Evolutionary conservation across 2,888 invertebrate genomes (phyloP).

Genomic region (Chrysolina haemoptera): DNA sequence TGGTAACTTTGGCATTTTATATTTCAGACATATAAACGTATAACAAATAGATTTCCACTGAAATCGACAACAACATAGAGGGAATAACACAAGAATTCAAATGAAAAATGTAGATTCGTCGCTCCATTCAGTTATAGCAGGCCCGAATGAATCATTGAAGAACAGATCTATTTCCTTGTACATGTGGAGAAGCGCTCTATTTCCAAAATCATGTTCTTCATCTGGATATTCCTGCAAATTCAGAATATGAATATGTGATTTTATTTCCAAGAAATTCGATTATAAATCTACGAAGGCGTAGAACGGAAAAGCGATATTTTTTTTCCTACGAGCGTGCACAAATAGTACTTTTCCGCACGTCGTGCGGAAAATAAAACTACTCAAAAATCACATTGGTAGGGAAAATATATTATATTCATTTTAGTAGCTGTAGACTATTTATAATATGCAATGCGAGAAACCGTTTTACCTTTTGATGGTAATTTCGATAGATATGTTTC

Average conservation of each 20-base stretch:
- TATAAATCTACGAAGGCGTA: background rate
- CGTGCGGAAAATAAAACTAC: no score
- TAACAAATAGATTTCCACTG: conserved; percentile 16
- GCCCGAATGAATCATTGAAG: conserved; percentile 87
- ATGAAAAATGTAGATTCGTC: conserved; percentile 69
- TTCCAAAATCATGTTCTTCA: conserved; percentile 83
- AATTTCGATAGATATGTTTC: no score
- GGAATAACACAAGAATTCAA: conserved; percentile 40
- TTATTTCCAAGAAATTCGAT: background rate
- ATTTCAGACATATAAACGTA: conserved; percentile 19
- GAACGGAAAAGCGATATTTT: no score
- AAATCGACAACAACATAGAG: conserved; percentile 23
- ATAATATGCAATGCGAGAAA: no score
- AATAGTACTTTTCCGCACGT: no score
- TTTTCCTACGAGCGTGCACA: no score
- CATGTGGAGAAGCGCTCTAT: conserved; percentile 81
- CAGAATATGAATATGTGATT: background rate
- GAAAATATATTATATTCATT: no score
- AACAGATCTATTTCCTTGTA: conserved; percentile 90
- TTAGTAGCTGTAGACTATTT: no score
- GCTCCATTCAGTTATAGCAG: conserved; percentile 67
- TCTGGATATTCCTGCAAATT: conserved; percentile 86
- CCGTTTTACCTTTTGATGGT: no score
- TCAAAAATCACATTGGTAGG: no score
- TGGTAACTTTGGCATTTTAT: conserved; percentile 14